Conservation (phyloP, 2,797 vertebrate genomes). For the Chelonia mydas region DNA sequence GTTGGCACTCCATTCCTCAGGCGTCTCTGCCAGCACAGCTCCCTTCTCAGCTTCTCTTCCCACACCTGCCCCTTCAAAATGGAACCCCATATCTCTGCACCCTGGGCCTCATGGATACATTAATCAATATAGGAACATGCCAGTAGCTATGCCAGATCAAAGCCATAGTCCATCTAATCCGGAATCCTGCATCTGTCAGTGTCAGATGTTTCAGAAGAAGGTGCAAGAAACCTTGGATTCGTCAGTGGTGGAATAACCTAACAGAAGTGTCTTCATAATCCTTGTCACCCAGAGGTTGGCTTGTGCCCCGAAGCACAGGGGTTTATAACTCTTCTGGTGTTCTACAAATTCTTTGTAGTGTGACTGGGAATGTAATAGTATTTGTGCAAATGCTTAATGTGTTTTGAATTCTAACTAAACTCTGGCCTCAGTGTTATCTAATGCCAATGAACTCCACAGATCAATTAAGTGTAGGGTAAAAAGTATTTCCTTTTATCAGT, state of each 20-base stretch:
- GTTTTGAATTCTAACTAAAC: slow-evolving; percentile 12
- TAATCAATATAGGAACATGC: background rate
- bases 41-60: background rate
- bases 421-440: background rate
- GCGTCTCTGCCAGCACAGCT: background rate
- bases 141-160: background rate
- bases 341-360: slow-evolving; percentile 1
- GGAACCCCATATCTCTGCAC: background rate
- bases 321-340: background rate
- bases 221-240: rapidly evolving
- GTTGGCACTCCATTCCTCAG: background rate
- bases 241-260: background rate
- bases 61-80: background rate
- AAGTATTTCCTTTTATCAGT: slow-evolving; percentile 41
- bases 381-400: background rate
- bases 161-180: background rate
- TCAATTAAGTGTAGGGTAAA: slow-evolving; percentile 17
- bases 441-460: background rate
- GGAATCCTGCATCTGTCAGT: background rate
- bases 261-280: background rate
- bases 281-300: background rate
- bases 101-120: background rate
- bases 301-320: background rate
- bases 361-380: background rate
- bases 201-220: background rate